Base-by-base conservation (phyloP, 2,797 vertebrate species). In the Tamandua tetradactyla region DNA sequence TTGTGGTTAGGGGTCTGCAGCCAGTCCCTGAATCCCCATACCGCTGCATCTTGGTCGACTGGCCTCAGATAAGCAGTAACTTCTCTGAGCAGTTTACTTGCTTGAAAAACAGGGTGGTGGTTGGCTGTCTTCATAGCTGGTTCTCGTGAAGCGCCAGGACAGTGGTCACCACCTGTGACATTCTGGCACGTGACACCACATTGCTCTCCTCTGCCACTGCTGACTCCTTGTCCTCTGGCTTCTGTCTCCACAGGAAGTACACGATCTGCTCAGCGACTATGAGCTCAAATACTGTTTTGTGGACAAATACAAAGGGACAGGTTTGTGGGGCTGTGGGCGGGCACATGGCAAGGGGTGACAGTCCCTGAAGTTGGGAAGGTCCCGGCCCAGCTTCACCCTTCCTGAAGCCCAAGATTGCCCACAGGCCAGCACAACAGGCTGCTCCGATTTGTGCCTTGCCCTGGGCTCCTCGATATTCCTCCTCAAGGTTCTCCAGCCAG, bases 231-330 rank as follows among this genome's bases (percentile, higher is more conserved):
- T 79, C 37, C 57, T 92, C 78, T 91, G 81, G 40, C 30, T 94
- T 85, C 44, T 94, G 4, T 97, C 93, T 94, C 37, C 40, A 4
- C 96, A 99, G 99, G 99, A 99, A 97, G 99, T 99, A 68, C 99
- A 99, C n/a, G 99, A 99, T 91, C 98, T 99, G 69, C 97, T 99
- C 97, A 98, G 98, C 49, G 99, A 98, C 98, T 99, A 99, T 97
- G 99, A 99, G 97, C 97, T 99, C 96, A 99, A 99, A 97, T 99
- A 99, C 98, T 99, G 99, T 98, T 99, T 99, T 97, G 99, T 99
- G 97, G 99, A 99, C 98, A 99, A 99, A 95, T 99, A 99, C 98
- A 99, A 99, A 97, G 99, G 99, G 95, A 99, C 99, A 98, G 99
- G 99, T 99, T 98, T 98, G 99, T 98, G 87, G 49, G 30, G 66